Evolutionary conservation across 2,888 invertebrate species (phyloP), one percentile per base, ranked within the genome.

Genomic region (Aelia acuminata): DNA sequence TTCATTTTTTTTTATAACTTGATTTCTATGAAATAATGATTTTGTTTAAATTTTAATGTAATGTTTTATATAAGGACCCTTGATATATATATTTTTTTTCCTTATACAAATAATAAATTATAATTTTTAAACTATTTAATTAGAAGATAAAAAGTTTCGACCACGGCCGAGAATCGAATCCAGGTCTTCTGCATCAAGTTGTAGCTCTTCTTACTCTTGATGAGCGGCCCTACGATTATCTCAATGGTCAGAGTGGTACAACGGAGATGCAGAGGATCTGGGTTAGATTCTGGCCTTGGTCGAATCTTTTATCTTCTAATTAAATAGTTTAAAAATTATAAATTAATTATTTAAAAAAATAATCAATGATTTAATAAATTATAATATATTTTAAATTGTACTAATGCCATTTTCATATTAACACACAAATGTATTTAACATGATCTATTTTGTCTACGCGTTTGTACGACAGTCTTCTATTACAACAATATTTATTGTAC

Each of bases 401-500:
- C 3, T 57, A 26, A 57, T 70, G 18, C 35, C 31, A 70, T 70
- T 57, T 57, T 26, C 13, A 57, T 57, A 57, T 57, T 57, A 26
- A 31, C 57, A 26, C 26, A 8, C 0, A 35, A 35, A 35, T 70
- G 26, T 15, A 57, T 26, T 35, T 7, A 70, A 70, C 35, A 7
- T 70, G 7, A 70, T 35, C 63, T 35, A 70, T 70, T 70, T 70
- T 70, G 31, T 70, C 63, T 70, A 35, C 35, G 35, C 18, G 5
- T 70, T 70, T 35, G 18, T 70, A 70, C 63, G 35, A 70, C 63
- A 35, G 35, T 20, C 35, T 15, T 35, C 63, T 70, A 70, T 35
- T 70, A 18, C 18, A 8, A 70, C 18, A 70, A 35, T 70, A 70
- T 70, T 70, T 70, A 70, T 70, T 70, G 31, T 70, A 70, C 63